Base-by-base conservation (phyloP, 1,140 invertebrate species). In the Rhyzopertha dominica region DNA sequence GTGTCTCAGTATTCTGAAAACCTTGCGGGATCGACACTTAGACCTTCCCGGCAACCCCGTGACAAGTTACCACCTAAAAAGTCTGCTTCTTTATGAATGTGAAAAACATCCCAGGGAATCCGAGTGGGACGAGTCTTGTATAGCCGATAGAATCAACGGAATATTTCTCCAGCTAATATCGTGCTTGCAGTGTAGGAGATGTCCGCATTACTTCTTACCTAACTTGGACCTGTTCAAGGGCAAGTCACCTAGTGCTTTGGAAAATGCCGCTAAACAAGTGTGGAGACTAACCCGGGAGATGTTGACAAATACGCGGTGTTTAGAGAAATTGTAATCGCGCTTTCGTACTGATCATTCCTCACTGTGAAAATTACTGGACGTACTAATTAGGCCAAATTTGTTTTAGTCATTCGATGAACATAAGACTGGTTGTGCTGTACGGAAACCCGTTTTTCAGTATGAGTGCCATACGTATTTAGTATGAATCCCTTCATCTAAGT, bases 141-240 rank as follows among this genome's bases (percentile, higher is more conserved):
- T 96, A 24, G 90, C 84, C 0, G 91, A 96, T 71, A 74, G 93
- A 19, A 87, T 97, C 52, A 93, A 93, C 65, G 92, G 93, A n/a
- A 91, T 96, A 49, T 80, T 95, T n/a, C 73, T 96, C 26, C 93
- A 97, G 67, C 70, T 96, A 36, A 95, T 96, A 53, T 94, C 90
- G 5, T 96, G 93, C 68, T 74, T 96, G 19, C 93, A 97, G 68
- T 95, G 91, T 65, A 79, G 90, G 8, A 74, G 88, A 44, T 97
- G 93, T 72, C 91, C 92, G 0, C 90, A 94, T 63, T 93, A 93
- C 60, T 94, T 93, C 64, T 73, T 94, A 24, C 89, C 90, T 1
- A 85, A 87, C 63, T 72, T 94, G 55, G 88, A 93, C 68, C 71
- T 93, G 24, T 89, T 94, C 62, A 88, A 90, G 63, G 92, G 90